Percentiles rank a stretch among this genome's conserved stretches.
phyloP scores from a whole-genome alignment of 2,113 vertebrate species.

The Cinclus mexicanus region DNA sequence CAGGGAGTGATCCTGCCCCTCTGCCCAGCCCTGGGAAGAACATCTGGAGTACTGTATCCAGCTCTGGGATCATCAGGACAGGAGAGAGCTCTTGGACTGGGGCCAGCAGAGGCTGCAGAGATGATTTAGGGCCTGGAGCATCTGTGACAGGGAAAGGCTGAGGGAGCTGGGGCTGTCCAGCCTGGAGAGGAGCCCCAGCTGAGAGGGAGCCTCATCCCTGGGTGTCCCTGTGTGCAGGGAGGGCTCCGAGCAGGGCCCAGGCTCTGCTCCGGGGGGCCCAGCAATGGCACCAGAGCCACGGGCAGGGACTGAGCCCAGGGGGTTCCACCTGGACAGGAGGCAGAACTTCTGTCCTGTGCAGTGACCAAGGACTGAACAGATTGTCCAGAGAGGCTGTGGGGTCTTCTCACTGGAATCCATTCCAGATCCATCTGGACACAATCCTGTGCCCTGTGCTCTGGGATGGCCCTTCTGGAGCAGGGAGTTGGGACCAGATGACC shows the following conservation, averaged over 20 bases:
- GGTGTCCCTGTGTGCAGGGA: neutral
- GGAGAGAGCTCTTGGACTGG: rapidly evolving
- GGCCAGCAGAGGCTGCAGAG: rapidly evolving
- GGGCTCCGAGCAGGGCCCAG: neutral
- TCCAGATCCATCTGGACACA: neutral
- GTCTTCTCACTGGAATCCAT: neutral
- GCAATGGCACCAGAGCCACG: neutral
- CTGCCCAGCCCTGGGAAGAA: neutral
- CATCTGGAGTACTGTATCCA: neutral
- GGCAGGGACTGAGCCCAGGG: neutral
- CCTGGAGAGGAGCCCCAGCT: neutral
- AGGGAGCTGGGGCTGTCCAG: neutral
- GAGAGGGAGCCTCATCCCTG: neutral
- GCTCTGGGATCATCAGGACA: neutral
- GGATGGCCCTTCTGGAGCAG: neutral
- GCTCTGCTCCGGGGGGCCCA: neutral
- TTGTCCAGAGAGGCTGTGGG: neutral
- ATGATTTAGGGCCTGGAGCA: neutral
- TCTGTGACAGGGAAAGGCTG: neutral
- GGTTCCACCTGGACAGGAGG: neutral
- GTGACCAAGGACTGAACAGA: rapidly evolving
- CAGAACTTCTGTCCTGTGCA: neutral
- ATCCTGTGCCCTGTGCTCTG: neutral
- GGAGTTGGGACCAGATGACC: neutral
- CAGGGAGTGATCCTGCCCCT: neutral